A percentile compares a stretch with the other conserved stretches of the same genome.
These are phyloP conservation scores for Meganola albula DNA, from an alignment of 2,888 invertebrate species.

Conservation along the genomic window DNA sequence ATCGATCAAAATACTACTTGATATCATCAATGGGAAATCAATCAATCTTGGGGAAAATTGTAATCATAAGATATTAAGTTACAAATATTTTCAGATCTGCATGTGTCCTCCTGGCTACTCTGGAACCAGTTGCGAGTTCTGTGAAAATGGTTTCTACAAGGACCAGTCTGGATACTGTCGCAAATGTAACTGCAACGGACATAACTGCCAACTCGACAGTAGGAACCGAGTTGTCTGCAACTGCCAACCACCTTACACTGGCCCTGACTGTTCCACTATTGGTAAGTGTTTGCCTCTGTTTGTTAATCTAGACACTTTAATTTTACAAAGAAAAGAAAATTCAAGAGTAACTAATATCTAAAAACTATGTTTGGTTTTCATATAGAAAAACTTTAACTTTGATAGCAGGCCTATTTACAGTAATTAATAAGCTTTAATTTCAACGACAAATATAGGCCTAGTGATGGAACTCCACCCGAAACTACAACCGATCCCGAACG, in stretches of 20 bases:
- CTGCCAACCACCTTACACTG: slow-evolving; percentile 83
- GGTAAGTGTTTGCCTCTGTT: too few species aligned
- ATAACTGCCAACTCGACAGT: slow-evolving; percentile 79
- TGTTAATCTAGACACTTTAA: too few species aligned
- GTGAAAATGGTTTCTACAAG: slow-evolving; percentile 84
- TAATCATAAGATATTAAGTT: not conserved
- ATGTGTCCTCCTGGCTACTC: slow-evolving; percentile 88
- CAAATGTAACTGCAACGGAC: slow-evolving; percentile 87
- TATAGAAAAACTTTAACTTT: too few species aligned
- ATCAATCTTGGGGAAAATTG: not conserved
- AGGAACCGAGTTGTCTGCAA: slow-evolving; percentile 81
- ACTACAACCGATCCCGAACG: slow-evolving; percentile 37
- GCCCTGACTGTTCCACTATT: slow-evolving; percentile 77
- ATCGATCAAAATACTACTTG: too few species aligned
- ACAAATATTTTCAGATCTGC: slow-evolving; percentile 73
- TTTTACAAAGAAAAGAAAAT: too few species aligned
- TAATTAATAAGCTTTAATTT: too few species aligned
- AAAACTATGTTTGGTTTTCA: too few species aligned
- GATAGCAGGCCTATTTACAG: too few species aligned
- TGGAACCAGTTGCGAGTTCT: slow-evolving; percentile 90
- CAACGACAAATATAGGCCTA: slow-evolving; percentile 45
- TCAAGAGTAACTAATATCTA: too few species aligned
- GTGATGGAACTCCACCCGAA: slow-evolving; percentile 66
- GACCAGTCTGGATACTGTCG: slow-evolving; percentile 81
- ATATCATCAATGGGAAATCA: not conserved